A percentile compares a stretch with the other conserved stretches of the same genome.
phyloP scores from a whole-genome alignment of 2,888 invertebrate species.

The Erannis defoliaria region DNA sequence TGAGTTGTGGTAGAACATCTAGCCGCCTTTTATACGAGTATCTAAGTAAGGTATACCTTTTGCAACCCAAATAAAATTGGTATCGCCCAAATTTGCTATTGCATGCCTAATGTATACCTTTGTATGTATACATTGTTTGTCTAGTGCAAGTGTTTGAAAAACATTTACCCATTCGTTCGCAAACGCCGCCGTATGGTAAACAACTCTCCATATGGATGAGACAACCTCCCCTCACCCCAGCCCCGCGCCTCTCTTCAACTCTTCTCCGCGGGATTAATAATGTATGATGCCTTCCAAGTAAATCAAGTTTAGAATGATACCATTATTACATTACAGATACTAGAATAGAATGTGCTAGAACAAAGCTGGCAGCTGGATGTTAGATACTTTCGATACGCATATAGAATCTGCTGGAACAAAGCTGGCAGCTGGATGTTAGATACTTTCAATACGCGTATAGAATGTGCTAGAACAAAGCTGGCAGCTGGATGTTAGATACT shows the following conservation, averaged over 20 bases:
- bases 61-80: too few relatives aligned
- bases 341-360: neutral
- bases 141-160: constrained; percentile 25
- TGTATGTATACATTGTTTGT: neutral
- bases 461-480: too few relatives aligned
- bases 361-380: too few relatives aligned
- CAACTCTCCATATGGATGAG: constrained; percentile 35
- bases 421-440: too few relatives aligned
- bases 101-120: neutral
- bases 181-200: constrained; percentile 29
- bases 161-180: constrained; percentile 29
- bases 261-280: constrained; percentile 28
- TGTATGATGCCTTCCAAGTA: constrained; percentile 27
- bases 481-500: too few relatives aligned
- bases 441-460: too few relatives aligned
- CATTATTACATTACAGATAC: neutral
- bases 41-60: too few relatives aligned
- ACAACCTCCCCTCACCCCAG: neutral
- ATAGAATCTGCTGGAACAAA: too few relatives aligned
- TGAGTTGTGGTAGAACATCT: too few relatives aligned
- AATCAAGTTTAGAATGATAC: constrained; percentile 12
- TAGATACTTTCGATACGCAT: too few relatives aligned
- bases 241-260: constrained; percentile 8
- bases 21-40: too few relatives aligned
- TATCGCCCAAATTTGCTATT: too few relatives aligned